These are phyloP conservation scores for Agonopterix alstromeriana DNA, from an alignment of 2,888 invertebrate species.

Conservation along the genomic window DNA sequence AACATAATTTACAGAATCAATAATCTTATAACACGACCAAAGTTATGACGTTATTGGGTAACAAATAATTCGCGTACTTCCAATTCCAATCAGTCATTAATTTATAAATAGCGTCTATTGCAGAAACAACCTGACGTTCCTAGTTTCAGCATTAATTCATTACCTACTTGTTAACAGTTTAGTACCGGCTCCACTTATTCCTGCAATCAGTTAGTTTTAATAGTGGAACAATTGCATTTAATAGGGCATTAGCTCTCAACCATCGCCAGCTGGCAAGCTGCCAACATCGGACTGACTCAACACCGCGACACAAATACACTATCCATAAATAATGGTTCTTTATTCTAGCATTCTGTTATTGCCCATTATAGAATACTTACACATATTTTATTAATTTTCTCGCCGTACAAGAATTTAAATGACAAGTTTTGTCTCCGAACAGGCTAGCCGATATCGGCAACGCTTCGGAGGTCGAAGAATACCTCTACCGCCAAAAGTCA, in stretches of 20 bases:
- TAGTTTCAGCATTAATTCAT: conserved; percentile 20
- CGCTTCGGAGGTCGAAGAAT: conserved; percentile 59
- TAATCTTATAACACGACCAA: too few relatives aligned
- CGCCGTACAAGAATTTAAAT: neutral
- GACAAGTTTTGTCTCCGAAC: conserved; percentile 51
- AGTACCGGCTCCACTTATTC: conserved; percentile 27
- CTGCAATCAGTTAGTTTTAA: conserved; percentile 34
- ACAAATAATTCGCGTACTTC: neutral
- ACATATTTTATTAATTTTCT: neutral
- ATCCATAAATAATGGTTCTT: conserved; percentile 24
- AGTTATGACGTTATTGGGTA: neutral
- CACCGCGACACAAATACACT: conserved; percentile 38
- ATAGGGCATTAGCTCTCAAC: conserved; percentile 43
- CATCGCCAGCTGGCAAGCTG: conserved; percentile 43
- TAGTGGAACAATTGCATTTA: conserved; percentile 48
- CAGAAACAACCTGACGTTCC: neutral
- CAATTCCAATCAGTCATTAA: neutral
- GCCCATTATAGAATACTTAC: conserved; percentile 2
- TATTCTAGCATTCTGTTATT: conserved; percentile 12
- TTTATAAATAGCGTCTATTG: neutral
- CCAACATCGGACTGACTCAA: conserved; percentile 49
- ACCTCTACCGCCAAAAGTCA: conserved; percentile 40
- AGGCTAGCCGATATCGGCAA: conserved; percentile 69
- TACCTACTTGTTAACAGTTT: conserved; percentile 25
- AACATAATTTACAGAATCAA: too few relatives aligned